Evolutionary conservation across 2,888 invertebrate species (phyloP), one percentile per base, ranked within the genome.

Genomic region (Strigamia crassipes): DNA sequence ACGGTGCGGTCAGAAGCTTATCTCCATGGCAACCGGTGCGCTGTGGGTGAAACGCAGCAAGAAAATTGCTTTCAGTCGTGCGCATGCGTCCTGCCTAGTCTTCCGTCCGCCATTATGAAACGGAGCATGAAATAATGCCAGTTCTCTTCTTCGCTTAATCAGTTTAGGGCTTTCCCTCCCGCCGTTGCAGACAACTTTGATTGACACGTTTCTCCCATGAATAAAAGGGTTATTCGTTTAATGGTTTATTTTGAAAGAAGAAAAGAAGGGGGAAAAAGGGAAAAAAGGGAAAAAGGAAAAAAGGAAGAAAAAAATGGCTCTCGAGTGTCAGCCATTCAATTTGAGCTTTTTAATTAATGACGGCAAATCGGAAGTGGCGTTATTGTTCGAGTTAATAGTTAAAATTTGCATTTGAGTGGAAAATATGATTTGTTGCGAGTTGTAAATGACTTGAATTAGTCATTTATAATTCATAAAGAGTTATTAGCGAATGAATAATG

Each of bases 21-120:
- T 61, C 61, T 61, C 61, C 61, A 61, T 61, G 61, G 61, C 61
- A 61, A 61, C 61, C 10, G 61, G n/a, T 18, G 61, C 61, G 61
- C 61, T 61, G 3, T 61, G 61, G 61, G 61, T 61, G 61, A 61
- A 61, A 61, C 61, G 61, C 61, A 61, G 61, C 61, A 61, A 61
- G 61, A 61, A 61, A 61, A 61, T 61, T 61, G 61, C 61, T 61
- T 61, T 61, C 61, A 61, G 21, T 61, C 61, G 61, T 61, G 61
- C 61, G 61, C 61, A 61, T 61, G 61, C 61, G 61, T 23, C 61
- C 61, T 61, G 61, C 61, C 61, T 61, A 61, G 18, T 61, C 61
- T 61, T 61, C 61, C 61, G 61, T 61, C 61, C 61, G 61, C 61
- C 61, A 61, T 61, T 61, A 61, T 61, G 61, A 21, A 61, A 61